These are phyloP conservation scores for Pachydiplax longipennis DNA, from an alignment of 2,888 invertebrate species.

Conservation along the genomic window DNA sequence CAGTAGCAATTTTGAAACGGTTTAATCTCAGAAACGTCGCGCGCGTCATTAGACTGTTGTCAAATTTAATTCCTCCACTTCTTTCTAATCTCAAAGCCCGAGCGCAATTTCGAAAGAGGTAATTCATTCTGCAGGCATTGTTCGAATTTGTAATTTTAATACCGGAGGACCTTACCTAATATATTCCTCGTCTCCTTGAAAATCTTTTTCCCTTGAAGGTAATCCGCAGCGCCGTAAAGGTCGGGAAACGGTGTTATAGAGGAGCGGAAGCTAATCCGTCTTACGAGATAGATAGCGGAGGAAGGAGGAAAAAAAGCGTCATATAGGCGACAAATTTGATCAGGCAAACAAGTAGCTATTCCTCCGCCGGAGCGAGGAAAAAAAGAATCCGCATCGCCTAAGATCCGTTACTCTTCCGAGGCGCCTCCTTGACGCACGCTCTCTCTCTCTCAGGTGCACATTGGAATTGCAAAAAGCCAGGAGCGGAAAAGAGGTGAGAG, in stretches of 20 bases:
- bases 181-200: too few species aligned
- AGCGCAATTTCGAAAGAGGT: too few species aligned
- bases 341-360: background rate
- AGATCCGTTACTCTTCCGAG: background rate
- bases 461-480: background rate
- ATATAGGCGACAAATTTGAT: background rate
- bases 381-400: background rate
- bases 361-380: background rate
- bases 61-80: too few species aligned
- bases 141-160: too few species aligned
- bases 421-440: background rate
- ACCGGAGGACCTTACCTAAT: too few species aligned
- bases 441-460: background rate
- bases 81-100: too few species aligned
- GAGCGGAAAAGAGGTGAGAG: background rate
- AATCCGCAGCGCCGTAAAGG: too few species aligned
- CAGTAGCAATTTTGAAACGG: too few species aligned
- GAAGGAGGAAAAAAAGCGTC: background rate
- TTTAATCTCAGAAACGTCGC: too few species aligned
- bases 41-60: too few species aligned
- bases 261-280: background rate
- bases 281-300: background rate
- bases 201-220: too few species aligned
- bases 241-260: background rate
- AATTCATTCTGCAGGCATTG: too few species aligned